Evolutionary conservation across 2,113 vertebrate species (phyloP), one percentile per base, ranked within the genome.

Genomic region (Machaerirhynchus nigripectus): DNA sequence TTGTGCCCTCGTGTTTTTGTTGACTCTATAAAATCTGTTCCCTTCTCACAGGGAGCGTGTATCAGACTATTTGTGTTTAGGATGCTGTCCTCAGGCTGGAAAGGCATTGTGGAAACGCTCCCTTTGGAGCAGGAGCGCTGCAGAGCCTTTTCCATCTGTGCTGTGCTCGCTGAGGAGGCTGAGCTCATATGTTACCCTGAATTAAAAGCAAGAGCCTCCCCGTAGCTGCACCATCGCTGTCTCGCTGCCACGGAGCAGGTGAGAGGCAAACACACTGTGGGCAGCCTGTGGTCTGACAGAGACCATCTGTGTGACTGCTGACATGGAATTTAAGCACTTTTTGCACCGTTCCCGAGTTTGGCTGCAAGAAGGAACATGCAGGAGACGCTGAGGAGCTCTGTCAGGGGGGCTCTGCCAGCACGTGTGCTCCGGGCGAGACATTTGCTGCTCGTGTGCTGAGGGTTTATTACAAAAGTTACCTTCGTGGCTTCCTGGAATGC

Each of bases 281-380:
- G 90, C 89, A 94, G 84, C 69, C 80, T 75, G 92, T 88, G 88
- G 50, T 42, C 88, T 94, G 96, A 88, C 95, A 88, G 71, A 86
- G 82, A 92, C 92, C 88, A 90, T 95, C 95, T 94, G 94, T 69
- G 79, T 18, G 70, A 27, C 63, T 93, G 71, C 83, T 92, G 88
- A 67, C 59, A 53, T 2, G 1, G 13, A 65, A 86, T 46, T 80
- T 8, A 17, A 76, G 53, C 81, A 7, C 74, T 82, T 89, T 60
- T 13, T 79, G 52, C 92, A 37, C 74, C 10, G 0, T 56, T 79
- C 28, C 56, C 37, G 53, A 27, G 75, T 8, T 40, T 23, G 10
- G 27, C 27, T 60, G 63, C 22, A 42, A 23, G 88, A 22, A 19
- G 15, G 77, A 75, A 28, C 13, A 1, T 2, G 21, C 49, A 88